Percentiles rank a stretch among this genome's conserved stretches.
These are phyloP conservation scores for Streblospio benedicti DNA, from an alignment of 1,140 invertebrate species.

Conservation along the genomic window DNA sequence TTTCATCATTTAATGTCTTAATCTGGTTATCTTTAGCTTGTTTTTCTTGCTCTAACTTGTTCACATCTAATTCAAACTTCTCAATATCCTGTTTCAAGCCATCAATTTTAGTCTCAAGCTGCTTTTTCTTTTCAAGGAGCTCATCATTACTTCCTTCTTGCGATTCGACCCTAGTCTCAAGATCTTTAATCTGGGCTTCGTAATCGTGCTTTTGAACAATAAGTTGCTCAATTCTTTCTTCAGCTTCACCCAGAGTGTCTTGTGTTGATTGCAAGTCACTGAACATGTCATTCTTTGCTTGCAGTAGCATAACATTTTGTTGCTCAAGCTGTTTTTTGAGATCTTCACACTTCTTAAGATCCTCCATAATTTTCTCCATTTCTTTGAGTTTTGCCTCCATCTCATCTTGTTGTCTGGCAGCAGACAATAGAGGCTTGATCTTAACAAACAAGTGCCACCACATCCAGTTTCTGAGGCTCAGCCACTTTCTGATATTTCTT, in stretches of 20 bases:
- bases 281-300: slow-evolving; percentile 86
- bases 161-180: slow-evolving; percentile 90
- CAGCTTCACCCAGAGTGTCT: slow-evolving; percentile 54
- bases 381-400: slow-evolving; percentile 95
- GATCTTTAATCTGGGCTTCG: slow-evolving; percentile 96
- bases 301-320: slow-evolving; percentile 71
- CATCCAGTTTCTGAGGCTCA: slow-evolving; percentile 94
- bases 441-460: slow-evolving; percentile 99
- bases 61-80: slow-evolving; percentile 81
- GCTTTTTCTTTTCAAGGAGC: slow-evolving; percentile 92
- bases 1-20: slow-evolving; percentile 85
- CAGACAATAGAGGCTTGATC: slow-evolving; percentile 90
- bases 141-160: slow-evolving; percentile 85
- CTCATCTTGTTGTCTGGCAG: slow-evolving; percentile 95
- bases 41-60: slow-evolving; percentile 80
- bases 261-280: slow-evolving; percentile 81
- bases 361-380: slow-evolving; percentile 84
- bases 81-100: slow-evolving; percentile 95
- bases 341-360: slow-evolving; percentile 87
- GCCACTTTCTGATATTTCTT: slow-evolving; percentile 95
- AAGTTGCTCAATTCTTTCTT: slow-evolving; percentile 2
- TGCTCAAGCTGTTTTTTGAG: slow-evolving; percentile 91
- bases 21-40: slow-evolving; percentile 98
- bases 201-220: slow-evolving; percentile 46
- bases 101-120: slow-evolving; percentile 83